Evolutionary conservation across 1,140 invertebrate genomes (phyloP), one percentile per base, ranked within the genome.

Genomic region (Luehdorfia chinensis): DNA sequence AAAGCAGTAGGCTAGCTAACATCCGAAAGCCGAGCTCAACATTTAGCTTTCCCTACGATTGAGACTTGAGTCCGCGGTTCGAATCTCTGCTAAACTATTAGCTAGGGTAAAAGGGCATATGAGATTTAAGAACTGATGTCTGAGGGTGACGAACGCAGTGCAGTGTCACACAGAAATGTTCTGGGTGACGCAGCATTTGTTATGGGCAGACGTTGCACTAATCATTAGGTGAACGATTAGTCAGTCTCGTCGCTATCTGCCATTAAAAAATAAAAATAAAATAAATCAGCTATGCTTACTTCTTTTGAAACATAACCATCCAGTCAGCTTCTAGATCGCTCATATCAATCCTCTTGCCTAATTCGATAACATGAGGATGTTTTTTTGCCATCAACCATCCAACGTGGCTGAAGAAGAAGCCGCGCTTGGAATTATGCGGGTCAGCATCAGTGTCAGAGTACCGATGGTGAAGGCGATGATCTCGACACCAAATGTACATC

Each of bases 231-330:
- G n/a, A n/a, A n/a, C n/a, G n/a, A n/a, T n/a, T 28, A 28, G 6
- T n/a, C 6, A 28, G 25, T n/a, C 2, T 8, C n/a, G n/a, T 28
- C 25, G 8, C 2, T 2, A 8, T 28, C 2, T 2, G 25, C 8
- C 8, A n/a, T 4, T 7, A 9, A 4, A 28, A n/a, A 28, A 2
- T 28, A 8, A n/a, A 9, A 28, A 9, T 28, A 28, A 28, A 2
- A 28, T n/a, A 28, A 28, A n/a, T 4, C 2, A 28, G 2, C 8
- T 4, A 23, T 19, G 61, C 84, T 80, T 85, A 90, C 89, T 87
- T 93, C 67, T 91, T 89, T 66, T 95, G 94, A 43, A 92, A 90
- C 80, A 89, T 89, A n/a, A 94, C 89, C 30, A 95, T 87, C 45
- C 90, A 90, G 75, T 96, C 94, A 7, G 87, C 88, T 59, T 90